Percentiles rank a stretch among this genome's conserved stretches.
phyloP scores from a whole-genome alignment of 2,113 vertebrate species.

The Pterocles gutturalis region DNA sequence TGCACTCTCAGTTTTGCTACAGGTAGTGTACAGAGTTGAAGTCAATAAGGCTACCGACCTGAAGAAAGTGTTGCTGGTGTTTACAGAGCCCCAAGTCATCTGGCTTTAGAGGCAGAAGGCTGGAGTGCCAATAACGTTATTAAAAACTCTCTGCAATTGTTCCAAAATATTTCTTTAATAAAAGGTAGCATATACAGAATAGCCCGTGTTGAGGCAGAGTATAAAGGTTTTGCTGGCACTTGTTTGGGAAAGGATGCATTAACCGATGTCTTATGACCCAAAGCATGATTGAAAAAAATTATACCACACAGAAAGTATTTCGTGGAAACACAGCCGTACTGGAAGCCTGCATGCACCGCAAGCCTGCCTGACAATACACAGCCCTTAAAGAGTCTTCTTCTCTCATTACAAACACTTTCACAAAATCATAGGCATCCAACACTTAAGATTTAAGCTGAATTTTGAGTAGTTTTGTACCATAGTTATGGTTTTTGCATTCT shows the following conservation, averaged over 20 bases:
- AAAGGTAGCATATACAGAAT: slow-evolving; percentile 17
- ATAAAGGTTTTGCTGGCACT: slow-evolving; percentile 49
- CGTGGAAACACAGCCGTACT: background rate
- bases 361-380: background rate
- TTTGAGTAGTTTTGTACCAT: background rate
- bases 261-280: background rate
- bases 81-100: slow-evolving; percentile 55
- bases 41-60: slow-evolving; percentile 5
- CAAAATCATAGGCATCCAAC: background rate
- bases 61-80: slow-evolving; percentile 54
- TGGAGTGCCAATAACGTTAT: slow-evolving; percentile 43
- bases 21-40: slow-evolving; percentile 57
- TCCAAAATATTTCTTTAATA: slow-evolving; percentile 66
- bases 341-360: background rate
- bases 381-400: background rate
- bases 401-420: background rate
- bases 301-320: slow-evolving; percentile 28
- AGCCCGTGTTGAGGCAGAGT: background rate
- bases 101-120: slow-evolving; percentile 28
- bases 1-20: background rate
- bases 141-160: slow-evolving; percentile 32
- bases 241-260: slow-evolving; percentile 16
- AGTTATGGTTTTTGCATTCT: background rate
- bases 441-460: background rate
- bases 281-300: background rate